These are phyloP conservation scores for Teleogryllus oceanicus DNA, from an alignment of 2,888 invertebrate genomes.

Conservation along the genomic window DNA sequence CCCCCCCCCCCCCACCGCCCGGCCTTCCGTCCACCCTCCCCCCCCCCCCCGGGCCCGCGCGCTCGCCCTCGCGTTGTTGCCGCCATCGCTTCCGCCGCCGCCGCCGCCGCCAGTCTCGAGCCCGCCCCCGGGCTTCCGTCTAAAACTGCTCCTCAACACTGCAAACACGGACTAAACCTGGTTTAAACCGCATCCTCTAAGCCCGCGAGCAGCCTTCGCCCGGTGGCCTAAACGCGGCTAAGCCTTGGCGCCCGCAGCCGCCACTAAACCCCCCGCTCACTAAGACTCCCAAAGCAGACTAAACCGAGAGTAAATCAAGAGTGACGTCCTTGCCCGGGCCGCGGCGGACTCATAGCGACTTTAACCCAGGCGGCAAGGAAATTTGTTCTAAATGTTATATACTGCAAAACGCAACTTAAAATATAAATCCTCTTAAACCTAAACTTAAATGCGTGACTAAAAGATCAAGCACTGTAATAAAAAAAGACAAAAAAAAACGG, in stretches of 20 bases:
- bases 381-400: not conserved
- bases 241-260: not conserved
- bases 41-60: not conserved
- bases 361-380: not conserved
- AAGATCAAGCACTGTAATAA: not conserved
- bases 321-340: constrained; percentile 1
- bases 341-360: not conserved
- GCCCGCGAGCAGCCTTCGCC: not conserved
- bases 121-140: not conserved
- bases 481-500: not conserved
- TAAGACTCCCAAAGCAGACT: not conserved
- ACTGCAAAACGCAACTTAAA: not conserved
- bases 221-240: constrained; percentile 6
- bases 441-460: not conserved
- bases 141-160: constrained; percentile 18
- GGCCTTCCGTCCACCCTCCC: not conserved
- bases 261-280: not conserved
- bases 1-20: not conserved
- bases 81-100: not conserved
- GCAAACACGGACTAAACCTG: not conserved
- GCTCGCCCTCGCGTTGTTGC: not conserved
- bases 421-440: not conserved
- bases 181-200: constrained; percentile 3
- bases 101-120: not conserved
- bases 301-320: constrained; percentile 10